These are phyloP conservation scores for Pachymerium ferrugineum DNA, from an alignment of 2,888 invertebrate genomes.

Conservation along the genomic window DNA sequence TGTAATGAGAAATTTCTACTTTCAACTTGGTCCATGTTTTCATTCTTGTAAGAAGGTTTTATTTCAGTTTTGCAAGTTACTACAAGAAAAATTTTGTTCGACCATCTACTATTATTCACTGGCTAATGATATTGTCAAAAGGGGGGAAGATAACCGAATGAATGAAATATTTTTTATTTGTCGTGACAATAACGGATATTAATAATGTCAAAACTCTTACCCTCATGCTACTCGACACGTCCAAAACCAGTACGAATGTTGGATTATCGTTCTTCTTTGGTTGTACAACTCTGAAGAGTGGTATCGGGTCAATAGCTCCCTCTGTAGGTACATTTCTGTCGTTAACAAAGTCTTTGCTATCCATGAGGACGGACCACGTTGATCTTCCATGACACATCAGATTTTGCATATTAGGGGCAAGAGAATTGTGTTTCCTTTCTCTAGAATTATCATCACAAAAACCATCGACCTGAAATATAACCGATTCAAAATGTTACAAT, in stretches of 20 bases:
- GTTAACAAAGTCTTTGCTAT: constrained; percentile 36
- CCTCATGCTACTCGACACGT: constrained; percentile 40
- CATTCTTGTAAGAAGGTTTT: too few species aligned
- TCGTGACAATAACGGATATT: not conserved
- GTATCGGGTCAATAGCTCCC: constrained; percentile 31
- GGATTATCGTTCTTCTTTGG: constrained; percentile 36
- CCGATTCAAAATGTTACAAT: too few species aligned
- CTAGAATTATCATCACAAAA: constrained; percentile 43
- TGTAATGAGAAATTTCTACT: too few species aligned
- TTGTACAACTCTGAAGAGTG: constrained; percentile 38
- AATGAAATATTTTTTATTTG: not conserved
- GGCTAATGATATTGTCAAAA: too few species aligned
- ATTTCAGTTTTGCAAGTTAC: too few species aligned
- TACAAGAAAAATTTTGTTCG: too few species aligned
- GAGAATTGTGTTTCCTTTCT: constrained; percentile 41
- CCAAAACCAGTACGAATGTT: constrained; percentile 39
- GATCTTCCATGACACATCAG: constrained; percentile 44
- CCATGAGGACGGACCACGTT: constrained; percentile 43
- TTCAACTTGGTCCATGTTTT: too few species aligned
- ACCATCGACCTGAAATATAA: constrained; percentile 42
- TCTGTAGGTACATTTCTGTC: constrained; percentile 32
- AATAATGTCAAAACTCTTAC: constrained; percentile 38
- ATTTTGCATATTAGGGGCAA: constrained; percentile 46
- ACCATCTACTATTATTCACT: too few species aligned
- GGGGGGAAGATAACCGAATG: too few species aligned